Percentiles rank a stretch among this genome's conserved stretches.
These are phyloP conservation scores for Apodemus speciosus DNA, from an alignment of 2,113 vertebrate genomes.

Conservation along the genomic window DNA sequence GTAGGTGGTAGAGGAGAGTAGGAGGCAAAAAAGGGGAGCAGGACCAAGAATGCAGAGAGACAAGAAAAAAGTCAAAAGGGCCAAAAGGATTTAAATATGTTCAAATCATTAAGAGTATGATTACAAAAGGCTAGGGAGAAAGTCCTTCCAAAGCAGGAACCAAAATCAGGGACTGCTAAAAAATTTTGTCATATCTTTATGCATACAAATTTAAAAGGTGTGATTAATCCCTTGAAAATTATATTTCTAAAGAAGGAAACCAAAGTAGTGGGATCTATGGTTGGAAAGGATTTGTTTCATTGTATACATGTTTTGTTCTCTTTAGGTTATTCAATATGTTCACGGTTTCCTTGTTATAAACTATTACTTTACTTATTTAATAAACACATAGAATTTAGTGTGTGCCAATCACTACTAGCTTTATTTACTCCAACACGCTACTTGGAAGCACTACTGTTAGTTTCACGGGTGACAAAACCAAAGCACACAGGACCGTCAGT, in stretches of 20 bases:
- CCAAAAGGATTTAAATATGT: not conserved
- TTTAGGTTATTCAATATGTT: slow-evolving; percentile 15
- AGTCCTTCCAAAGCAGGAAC: slow-evolving; percentile 20
- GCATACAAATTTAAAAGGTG: not conserved
- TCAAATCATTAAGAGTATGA: slow-evolving; percentile 29
- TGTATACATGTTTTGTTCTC: not conserved
- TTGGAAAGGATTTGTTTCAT: slow-evolving; percentile 43
- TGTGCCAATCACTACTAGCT: slow-evolving; percentile 23
- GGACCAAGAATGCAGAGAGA: too few relatives aligned
- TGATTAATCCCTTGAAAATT: too few relatives aligned
- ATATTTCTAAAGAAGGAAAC: slow-evolving; percentile 48
- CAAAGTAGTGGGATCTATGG: not conserved
- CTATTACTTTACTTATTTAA: slow-evolving; percentile 20
- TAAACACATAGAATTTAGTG: slow-evolving; percentile 37
- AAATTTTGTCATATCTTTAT: not conserved
- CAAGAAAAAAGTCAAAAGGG: too few relatives aligned
- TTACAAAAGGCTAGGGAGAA: not conserved
- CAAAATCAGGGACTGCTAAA: slow-evolving; percentile 49
- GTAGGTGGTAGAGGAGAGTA: too few relatives aligned
- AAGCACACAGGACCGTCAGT: not conserved
- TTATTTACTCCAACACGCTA: slow-evolving; percentile 26
- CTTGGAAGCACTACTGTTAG: not conserved
- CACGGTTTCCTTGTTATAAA: not conserved
- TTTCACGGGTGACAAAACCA: slow-evolving; percentile 33
- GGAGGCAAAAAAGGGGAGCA: too few relatives aligned